Evolutionary conservation across 2,888 invertebrate genomes (phyloP), one percentile per base, ranked within the genome.

Genomic region (Drosophila atripex): DNA sequence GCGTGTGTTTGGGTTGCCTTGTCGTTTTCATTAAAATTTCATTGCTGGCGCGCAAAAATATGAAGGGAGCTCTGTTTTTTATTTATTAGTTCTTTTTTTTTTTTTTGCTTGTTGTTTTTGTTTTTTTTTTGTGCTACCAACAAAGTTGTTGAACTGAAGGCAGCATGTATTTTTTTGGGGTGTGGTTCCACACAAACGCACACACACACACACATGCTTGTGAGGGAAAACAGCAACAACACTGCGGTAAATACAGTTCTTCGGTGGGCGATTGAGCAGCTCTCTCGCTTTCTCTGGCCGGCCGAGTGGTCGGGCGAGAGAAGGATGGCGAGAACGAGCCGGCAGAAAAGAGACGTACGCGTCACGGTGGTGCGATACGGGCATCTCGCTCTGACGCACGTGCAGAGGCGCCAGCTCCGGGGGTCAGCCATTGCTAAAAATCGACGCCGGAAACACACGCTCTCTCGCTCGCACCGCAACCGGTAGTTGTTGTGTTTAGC

Each of bases 1-100:
- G 38, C 50, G 41, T 51, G 30, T 52, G n/a, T 79, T 73, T 75
- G 68, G 75, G 54, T 69, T 78, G 56, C 39, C 68, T 76, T 84
- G 76, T 78, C 80, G 78, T 86, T 86, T 86, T 84, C 85, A 86
- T 82, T 84, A 82, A 82, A 82, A 80, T 84, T 86, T 84, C 87
- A 80, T 80, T 86, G 85, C 87, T 71, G 64, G 75, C 79, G 73
- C 80, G 80, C 78, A 75, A 83, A 83, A 80, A 71, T 75, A 63
- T 61, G 59, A 70, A 71, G 64, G 65, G 45, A 66, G 63, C 45
- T 60, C 61, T 18, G 50, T 45, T 54, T 58, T 35, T 30, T 63
- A 30, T 30, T 65, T 63, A 38, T 65, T 28, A 12, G n/a, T n/a
- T n/a, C n/a, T n/a, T 49, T 28, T 49, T 49, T 9, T 18, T 47